phyloP scores from a whole-genome alignment of 2,888 invertebrate genomes.

The Mesochorus sp. region DNA sequence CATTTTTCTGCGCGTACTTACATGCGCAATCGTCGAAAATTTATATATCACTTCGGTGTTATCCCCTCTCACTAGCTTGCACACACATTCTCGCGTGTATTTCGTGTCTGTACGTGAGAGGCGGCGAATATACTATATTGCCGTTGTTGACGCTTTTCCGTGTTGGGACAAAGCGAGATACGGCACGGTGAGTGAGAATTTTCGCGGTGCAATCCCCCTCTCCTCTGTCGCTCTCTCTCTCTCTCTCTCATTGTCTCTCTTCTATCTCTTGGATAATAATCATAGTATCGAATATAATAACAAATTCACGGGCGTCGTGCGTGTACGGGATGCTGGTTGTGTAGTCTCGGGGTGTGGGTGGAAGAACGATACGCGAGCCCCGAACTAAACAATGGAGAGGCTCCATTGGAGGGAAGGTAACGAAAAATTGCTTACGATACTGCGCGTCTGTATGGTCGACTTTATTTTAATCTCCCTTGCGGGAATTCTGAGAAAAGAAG shows the following conservation, averaged over 20 bases:
- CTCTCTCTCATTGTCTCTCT: too few species aligned
- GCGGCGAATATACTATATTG: slow-evolving; percentile 40
- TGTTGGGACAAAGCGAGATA: slow-evolving; percentile 48
- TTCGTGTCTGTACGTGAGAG: slow-evolving; percentile 29
- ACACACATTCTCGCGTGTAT: slow-evolving; percentile 9
- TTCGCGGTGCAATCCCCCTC: too few species aligned
- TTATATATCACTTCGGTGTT: too few species aligned
- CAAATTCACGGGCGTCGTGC: slow-evolving; percentile 56
- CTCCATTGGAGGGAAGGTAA: slow-evolving; percentile 66
- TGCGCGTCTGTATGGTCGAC: slow-evolving; percentile 46
- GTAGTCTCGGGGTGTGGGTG: slow-evolving; percentile 30
- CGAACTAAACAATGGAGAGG: slow-evolving; percentile 65
- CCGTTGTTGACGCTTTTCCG: slow-evolving; percentile 64
- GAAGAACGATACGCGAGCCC: slow-evolving; percentile 34
- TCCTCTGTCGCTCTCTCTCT: too few species aligned
- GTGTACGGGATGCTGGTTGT: slow-evolving; percentile 14
- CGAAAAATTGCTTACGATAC: slow-evolving; percentile 30
- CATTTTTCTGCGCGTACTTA: slow-evolving; percentile 56
- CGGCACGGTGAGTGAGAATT: slow-evolving; percentile 49
- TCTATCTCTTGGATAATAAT: slow-evolving; percentile 53
- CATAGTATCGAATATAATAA: slow-evolving; percentile 59
- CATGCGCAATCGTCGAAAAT: slow-evolving; percentile 19
- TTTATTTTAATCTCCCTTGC: slow-evolving; percentile 28
- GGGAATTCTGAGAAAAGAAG: slow-evolving; percentile 23
- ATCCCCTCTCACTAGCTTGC: slow-evolving; percentile 15